Base-by-base conservation (phyloP, 2,113 vertebrate genomes). In the Vulpes lagopus region DNA sequence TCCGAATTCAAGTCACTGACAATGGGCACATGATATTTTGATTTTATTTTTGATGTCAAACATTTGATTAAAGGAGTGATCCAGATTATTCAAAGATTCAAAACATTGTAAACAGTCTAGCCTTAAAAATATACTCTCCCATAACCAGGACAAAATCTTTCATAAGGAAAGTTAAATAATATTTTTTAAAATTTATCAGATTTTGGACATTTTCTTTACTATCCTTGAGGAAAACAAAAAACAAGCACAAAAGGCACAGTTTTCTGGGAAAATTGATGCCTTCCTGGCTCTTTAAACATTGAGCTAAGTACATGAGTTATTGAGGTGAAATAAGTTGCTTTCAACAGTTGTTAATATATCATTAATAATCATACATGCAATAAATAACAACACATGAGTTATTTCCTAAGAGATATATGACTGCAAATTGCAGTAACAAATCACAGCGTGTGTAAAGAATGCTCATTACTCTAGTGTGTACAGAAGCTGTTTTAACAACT, bases 331-430 rank as follows among this genome's bases (percentile, higher is more conserved):
- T 98, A 98, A 99, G 98, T 98, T 98, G 97, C 97, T 99, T 99
- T 98, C 98, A 99, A 96, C 98, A 98, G 98, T 99, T 99, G 98
- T 98, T 98, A 98, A 98, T 99, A 99, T 99, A 99, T 99, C 98
- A 99, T 99, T 99, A 99, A 99, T 99, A 99, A 99, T 99, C 99
- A 99, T 99, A 99, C 98, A 96, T 99, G 98, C 99, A 99, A 99
- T 99, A 99, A 99, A 99, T 99, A 99, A 98, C 98, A 99, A 98
- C 99, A 99, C 98, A 98, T 95, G 99, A 99, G 99, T 98, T 98
- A 99, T 98, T 98, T 99, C 98, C 99, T 99, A 98, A 98, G 99
- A 99, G 99, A 99, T 99, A 99, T 99, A 99, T 99, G 99, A 98
- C 99, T 99, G 98, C 98, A 99, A 99, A 99, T 99, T 99, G 99